Evolutionary conservation across 1,140 invertebrate species (phyloP).

Genomic region (Cydia pomonella): DNA sequence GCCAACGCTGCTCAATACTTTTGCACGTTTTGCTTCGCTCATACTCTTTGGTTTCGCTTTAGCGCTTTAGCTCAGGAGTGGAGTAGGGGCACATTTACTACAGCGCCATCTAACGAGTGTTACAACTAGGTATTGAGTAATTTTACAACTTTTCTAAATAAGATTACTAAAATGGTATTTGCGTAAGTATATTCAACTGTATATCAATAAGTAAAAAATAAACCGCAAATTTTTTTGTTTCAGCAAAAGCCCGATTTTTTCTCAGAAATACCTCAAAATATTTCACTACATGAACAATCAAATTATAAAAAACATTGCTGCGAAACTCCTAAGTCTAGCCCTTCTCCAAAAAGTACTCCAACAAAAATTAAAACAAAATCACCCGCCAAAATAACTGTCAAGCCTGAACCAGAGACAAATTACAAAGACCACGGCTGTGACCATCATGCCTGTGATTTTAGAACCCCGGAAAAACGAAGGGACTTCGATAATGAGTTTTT

Average conservation of each 20-base stretch:
- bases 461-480: conserved; percentile 38
- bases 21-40: background rate
- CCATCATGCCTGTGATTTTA: conserved; percentile 51
- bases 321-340: conserved; percentile 39
- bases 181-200: no score
- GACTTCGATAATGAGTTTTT: conserved; percentile 58
- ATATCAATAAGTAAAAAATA: background rate
- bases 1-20: no score
- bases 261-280: conserved; percentile 52
- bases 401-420: background rate
- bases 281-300: conserved; percentile 44
- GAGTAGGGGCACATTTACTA: background rate
- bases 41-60: no score
- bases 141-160: no score
- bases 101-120: background rate
- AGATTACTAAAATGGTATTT: no score
- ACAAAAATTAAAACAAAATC: conserved; percentile 34
- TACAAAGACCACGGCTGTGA: background rate
- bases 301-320: conserved; percentile 52
- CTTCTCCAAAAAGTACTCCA: conserved; percentile 35
- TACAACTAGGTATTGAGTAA: no score
- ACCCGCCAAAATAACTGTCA: conserved; percentile 5
- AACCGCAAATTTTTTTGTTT: conserved; percentile 38
- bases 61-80: no score
- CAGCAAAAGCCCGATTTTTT: conserved; percentile 72